Evolutionary conservation across 1,140 invertebrate species (phyloP), one percentile per base, ranked within the genome.

Genomic region (Holcopasites calliopsidis): DNA sequence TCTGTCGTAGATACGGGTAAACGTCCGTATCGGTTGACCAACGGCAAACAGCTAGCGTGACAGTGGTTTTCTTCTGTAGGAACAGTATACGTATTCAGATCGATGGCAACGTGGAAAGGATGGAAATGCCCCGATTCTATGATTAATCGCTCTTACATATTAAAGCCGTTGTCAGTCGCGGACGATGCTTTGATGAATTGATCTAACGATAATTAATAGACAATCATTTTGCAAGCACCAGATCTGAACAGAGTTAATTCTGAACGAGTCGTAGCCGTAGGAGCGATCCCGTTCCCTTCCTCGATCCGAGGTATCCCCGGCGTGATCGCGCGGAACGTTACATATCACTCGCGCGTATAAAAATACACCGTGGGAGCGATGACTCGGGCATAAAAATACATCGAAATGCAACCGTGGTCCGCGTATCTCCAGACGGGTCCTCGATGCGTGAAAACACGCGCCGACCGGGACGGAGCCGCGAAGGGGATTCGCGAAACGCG

Each of bases 311-410:
- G 26, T 35, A 21, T 28, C 65, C 6, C 69, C 66, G 58, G 64
- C 79, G 75, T 66, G 49, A 44, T 49, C 33, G 10, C 47, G 44
- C 61, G 68, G 76, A 84, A 80, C 87, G 88, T 89, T 89, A 88
- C 89, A 88, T 89, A 90, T 91, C 90, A 87, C 74, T 87, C 85
- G 69, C 74, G 35, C 70, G 80, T 87, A 87, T 88, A 91, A 92
- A 92, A 91, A 91, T 91, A 92, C 86, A 86, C 85, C 88, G 89
- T 90, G 89, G 86, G 91, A 92, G 90, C 90, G 89, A 91, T 91
- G 89, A 91, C 90, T 91, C 85, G 85, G 72, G 87, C 86, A 87
- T 90, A 90, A 92, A 92, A 91, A 92, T 91, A 90, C 85, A 85
- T 83, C 58, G 79, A 87, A 87, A 86, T 87, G 87, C 87, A 87